Percentiles rank a stretch among this genome's conserved stretches.
Conservation (phyloP, 1,140 invertebrate genomes). For the Tetragnatha versicolor region DNA sequence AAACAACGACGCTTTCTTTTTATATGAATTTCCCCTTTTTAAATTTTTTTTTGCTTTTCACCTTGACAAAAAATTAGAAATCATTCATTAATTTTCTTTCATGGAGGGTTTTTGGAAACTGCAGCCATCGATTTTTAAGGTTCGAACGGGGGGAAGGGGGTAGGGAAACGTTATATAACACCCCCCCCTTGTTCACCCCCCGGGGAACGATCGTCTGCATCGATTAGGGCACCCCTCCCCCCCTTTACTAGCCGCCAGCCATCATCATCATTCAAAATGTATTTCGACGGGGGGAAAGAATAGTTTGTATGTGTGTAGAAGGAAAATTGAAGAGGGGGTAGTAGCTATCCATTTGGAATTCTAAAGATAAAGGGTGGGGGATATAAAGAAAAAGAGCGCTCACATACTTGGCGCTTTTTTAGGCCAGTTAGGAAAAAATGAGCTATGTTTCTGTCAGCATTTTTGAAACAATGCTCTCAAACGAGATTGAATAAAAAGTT, state of each 20-base stretch:
- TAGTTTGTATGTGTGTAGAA: background rate
- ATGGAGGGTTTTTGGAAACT: conserved; percentile 45
- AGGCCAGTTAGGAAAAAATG: conserved; percentile 21
- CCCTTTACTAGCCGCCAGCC: conserved; percentile 45
- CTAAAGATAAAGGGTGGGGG: conserved; percentile 36
- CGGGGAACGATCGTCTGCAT: conserved; percentile 51
- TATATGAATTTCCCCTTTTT: conserved; percentile 29
- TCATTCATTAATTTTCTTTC: conserved; percentile 53
- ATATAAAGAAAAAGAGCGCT: conserved; percentile 6
- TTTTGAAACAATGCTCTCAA: conserved; percentile 43
- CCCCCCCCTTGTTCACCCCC: conserved; percentile 39
- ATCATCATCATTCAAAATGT: conserved; percentile 55
- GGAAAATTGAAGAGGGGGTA: conserved; percentile 23
- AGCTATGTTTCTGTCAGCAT: conserved; percentile 44
- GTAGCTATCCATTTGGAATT: conserved; percentile 49
- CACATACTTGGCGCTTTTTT: conserved; percentile 37
- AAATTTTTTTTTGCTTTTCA: conserved; percentile 30
- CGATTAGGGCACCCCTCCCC: conserved; percentile 33
- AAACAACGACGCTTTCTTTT: conserved; percentile 41
- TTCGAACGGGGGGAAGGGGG: conserved; percentile 5
- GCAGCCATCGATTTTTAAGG: conserved; percentile 39
- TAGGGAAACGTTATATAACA: conserved; percentile 46
- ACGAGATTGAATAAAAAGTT: background rate
- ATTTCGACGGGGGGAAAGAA: conserved; percentile 33
- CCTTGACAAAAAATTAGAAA: conserved; percentile 50